Base-by-base conservation (phyloP, 2,888 invertebrate species). In the Glyphotaelius pellucidus region DNA sequence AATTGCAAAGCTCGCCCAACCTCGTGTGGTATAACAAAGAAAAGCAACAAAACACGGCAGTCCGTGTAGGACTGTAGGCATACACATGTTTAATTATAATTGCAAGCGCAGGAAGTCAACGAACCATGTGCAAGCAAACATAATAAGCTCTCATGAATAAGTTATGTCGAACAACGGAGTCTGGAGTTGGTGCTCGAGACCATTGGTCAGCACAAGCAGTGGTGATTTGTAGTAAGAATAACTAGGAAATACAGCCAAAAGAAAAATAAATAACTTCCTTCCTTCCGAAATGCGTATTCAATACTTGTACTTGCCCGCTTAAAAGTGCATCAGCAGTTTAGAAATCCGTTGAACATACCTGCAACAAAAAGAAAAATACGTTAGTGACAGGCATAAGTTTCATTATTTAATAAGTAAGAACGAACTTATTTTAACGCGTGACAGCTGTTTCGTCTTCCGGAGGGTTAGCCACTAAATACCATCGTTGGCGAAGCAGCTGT, bases 131-230 rank as follows among this genome's bases (percentile, higher is more conserved):
- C 83, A 32, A 38, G 83, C 32, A 83, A 83, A 83, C 83, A 83
- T 38, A 83, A 83, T 83, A 83, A 35, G 83, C 35, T 83, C 25
- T 83, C 83, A 83, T 38, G 83, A 38, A 38, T 38, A 83, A 32
- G 83, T 83, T 80, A 90, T 79, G n/a, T 90, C 80, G 80, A 90
- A 90, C 90, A 90, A 90, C 90, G 47, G 47, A 90, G 90, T 90
- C 90, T 90, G 90, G 47, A 90, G 32, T 38, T 89, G 80, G 80
- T 38, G 31, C 89, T 89, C 80, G 32, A 14, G 35, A 35, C 83
- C 81, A 32, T 4, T 32, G 31, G 83, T 83, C 32, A 83, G 35
- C 32, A 25, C 35, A 83, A 83, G 35, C 35, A 25, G 15, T 25
- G 67, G 9, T 67, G 9, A 83, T 83, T 25, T 32, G 19, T 35